Evolutionary conservation across 2,797 vertebrate species (phyloP), one percentile per base, ranked within the genome.

Genomic region (Acanthiza pusilla): DNA sequence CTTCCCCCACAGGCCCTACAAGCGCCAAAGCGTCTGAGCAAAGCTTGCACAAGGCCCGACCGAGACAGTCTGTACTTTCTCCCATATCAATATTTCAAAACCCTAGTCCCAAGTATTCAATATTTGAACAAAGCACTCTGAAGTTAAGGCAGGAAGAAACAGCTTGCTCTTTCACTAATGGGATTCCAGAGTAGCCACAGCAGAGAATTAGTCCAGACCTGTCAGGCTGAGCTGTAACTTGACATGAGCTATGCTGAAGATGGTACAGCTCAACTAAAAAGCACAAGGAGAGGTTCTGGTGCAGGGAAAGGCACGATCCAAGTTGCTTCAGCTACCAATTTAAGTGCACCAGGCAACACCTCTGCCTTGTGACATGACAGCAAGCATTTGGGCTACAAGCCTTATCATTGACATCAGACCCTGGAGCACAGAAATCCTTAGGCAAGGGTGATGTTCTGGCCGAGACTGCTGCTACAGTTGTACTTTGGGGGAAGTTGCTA

Each of bases 11-110:
- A 63, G 57, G 30, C 75, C 93, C 79, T 18, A 4, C 3, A 1
- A 0, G 7, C 1, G 1, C 83, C 50, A 22, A 29, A 53, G 32
- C 4, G 0, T 60, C 88, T 76, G 71, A 85, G 65, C 48, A 50
- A 58, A 74, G 58, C 58, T 68, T 32, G 66, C 62, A 42, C 1
- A 0, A 81, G 77, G 42, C 68, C 58, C 21, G 63, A 73, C 51
- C 0, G 0, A 89, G 77, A 55, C 71, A 55, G 60, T 22, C 75
- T 87, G 67, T 45, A 36, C 89, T 92, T 83, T 85, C 85, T 92
- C 22, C 60, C 47, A 3, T 60, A 89, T 72, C 57, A 89, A 51
- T 83, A 91, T 92, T 93, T 92, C 93, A 89, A 74, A 85, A 26
- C 61, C 68, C 36, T 38, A 53, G 45, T 83, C 57, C 54, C 25